phyloP scores from a whole-genome alignment of 2,888 invertebrate genomes.

The Ctena decussata region DNA sequence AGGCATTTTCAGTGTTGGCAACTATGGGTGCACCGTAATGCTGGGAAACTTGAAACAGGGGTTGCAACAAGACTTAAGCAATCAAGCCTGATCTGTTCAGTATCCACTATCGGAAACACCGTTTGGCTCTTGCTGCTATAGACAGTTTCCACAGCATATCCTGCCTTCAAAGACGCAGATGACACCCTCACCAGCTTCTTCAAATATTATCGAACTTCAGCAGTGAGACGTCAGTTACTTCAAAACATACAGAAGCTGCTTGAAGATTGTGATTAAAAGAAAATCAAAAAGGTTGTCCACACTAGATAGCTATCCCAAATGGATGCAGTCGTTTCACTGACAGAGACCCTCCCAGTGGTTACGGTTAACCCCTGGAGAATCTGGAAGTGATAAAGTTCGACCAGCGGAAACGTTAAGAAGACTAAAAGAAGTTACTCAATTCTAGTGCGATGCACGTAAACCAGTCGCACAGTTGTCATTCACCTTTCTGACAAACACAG shows the following conservation, averaged over 20 bases:
- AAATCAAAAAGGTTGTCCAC: slow-evolving; percentile 32
- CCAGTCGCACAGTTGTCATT: slow-evolving; percentile 24
- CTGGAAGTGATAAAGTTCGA: slow-evolving; percentile 24
- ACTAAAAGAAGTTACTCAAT: slow-evolving; percentile 30
- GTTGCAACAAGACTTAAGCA: slow-evolving; percentile 33
- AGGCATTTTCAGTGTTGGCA: slow-evolving; percentile 26
- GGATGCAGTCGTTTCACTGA: slow-evolving; percentile 30
- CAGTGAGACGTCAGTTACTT: slow-evolving; percentile 17
- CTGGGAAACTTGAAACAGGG: slow-evolving; percentile 24
- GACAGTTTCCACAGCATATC: slow-evolving; percentile 46
- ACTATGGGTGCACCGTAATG: slow-evolving; percentile 31
- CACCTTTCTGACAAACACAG: slow-evolving; percentile 30
- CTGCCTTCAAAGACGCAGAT: slow-evolving; percentile 30
- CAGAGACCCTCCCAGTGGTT: background rate
- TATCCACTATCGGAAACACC: slow-evolving; percentile 39
- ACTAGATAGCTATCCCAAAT: slow-evolving; percentile 35
- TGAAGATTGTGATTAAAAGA: slow-evolving; percentile 7
- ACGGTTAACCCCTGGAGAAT: slow-evolving; percentile 8
- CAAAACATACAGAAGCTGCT: slow-evolving; percentile 26
- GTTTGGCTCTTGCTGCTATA: slow-evolving; percentile 46
- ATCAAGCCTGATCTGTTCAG: slow-evolving; percentile 31
- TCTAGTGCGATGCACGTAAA: slow-evolving; percentile 34
- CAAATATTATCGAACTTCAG: slow-evolving; percentile 42
- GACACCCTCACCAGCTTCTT: slow-evolving; percentile 26
- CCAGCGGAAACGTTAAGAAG: slow-evolving; percentile 28